A percentile compares a stretch with the other conserved stretches of the same genome.
phyloP scores from a whole-genome alignment of 1,140 invertebrate genomes.

The Drosophila aff. region DNA sequence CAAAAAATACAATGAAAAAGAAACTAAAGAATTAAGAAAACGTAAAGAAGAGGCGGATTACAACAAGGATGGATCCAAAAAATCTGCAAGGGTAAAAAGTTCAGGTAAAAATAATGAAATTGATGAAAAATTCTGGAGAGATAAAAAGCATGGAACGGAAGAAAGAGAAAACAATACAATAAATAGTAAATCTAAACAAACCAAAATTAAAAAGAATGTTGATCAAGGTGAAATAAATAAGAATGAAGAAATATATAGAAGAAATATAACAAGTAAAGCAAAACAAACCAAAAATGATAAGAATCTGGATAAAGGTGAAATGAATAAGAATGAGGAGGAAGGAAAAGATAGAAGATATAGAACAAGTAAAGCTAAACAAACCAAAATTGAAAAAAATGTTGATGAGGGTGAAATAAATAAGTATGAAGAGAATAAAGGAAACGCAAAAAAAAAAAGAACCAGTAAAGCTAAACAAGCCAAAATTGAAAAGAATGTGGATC shows the following conservation, averaged over 20 bases:
- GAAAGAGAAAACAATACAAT: background rate
- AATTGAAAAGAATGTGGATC: too few species aligned
- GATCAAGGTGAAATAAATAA: constrained; percentile 3
- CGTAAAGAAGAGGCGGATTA: background rate
- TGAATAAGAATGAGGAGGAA: background rate
- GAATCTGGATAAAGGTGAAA: background rate
- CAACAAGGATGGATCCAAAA: background rate
- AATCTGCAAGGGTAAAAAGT: background rate
- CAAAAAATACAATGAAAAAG: background rate
- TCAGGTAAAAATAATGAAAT: background rate
- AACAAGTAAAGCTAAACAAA: too few species aligned
- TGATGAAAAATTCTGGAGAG: background rate
- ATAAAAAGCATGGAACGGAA: background rate
- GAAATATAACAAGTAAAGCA: too few species aligned
- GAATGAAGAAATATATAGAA: background rate
- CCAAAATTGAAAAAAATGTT: too few species aligned
- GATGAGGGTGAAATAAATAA: background rate
- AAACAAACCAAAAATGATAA: background rate
- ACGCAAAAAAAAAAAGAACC: too few species aligned
- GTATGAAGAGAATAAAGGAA: background rate
- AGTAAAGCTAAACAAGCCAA: too few species aligned
- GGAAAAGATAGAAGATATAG: too few species aligned
- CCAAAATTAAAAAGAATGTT: background rate
- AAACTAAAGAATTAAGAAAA: background rate
- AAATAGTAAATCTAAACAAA: background rate